Conservation (phyloP, 2,888 invertebrate genomes). For the Drosophila rellima region DNA sequence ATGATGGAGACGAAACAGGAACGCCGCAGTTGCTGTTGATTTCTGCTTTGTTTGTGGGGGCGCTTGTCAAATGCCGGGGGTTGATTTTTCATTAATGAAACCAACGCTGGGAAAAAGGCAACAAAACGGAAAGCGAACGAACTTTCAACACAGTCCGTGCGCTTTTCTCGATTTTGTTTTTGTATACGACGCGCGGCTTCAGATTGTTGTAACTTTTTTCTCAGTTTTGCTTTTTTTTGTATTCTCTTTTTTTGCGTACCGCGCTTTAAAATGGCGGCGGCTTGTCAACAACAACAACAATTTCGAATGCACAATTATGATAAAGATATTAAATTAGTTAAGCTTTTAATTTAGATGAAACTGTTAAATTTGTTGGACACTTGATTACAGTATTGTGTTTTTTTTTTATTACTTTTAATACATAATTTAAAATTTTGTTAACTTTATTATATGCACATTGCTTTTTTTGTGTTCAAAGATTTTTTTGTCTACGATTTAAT, state of each 20-base stretch:
- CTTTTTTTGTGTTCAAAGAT: slow-evolving; percentile 9
- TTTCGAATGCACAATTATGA: slow-evolving; percentile 1
- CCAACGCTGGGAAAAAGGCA: slow-evolving; percentile 41
- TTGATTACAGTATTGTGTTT: slow-evolving; percentile 19
- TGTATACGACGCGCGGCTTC: slow-evolving; percentile 16
- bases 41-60: slow-evolving; percentile 75
- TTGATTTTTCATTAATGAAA: slow-evolving; percentile 79
- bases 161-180: slow-evolving; percentile 57
- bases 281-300: slow-evolving; percentile 34
- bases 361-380: slow-evolving; percentile 37
- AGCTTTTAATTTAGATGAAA: slow-evolving; percentile 34
- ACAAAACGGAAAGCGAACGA: slow-evolving; percentile 48
- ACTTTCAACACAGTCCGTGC: slow-evolving; percentile 53
- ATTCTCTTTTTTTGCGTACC: slow-evolving; percentile 44
- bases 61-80: slow-evolving; percentile 60
- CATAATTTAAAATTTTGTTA: slow-evolving; percentile 20
- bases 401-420: slow-evolving; percentile 9
- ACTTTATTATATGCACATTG: slow-evolving; percentile 22
- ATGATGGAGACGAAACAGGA: slow-evolving; percentile 32
- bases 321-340: slow-evolving; percentile 2
- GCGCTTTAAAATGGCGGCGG: slow-evolving; percentile 68
- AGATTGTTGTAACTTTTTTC: slow-evolving; percentile 27
- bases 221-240: slow-evolving; percentile 18
- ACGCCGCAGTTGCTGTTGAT: slow-evolving; percentile 50
- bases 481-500: slow-evolving; percentile 8